phyloP scores from a whole-genome alignment of 35 echinoderm and acorn worm genomes.

The Hemicentrotus pulcherrimus region DNA sequence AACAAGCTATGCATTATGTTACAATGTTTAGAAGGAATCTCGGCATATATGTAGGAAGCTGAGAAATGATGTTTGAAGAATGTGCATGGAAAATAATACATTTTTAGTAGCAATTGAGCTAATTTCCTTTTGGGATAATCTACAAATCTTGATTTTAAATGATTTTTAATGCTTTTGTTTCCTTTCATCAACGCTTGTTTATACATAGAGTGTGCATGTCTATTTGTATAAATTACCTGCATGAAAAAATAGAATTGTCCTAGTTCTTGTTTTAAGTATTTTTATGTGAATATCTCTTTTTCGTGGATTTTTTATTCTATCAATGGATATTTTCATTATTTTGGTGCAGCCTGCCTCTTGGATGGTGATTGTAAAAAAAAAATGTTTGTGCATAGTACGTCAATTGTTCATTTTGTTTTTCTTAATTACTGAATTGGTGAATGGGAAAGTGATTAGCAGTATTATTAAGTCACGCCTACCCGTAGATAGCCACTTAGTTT shows the following conservation, averaged over 20 bases:
- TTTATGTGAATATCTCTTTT: constrained; percentile 13
- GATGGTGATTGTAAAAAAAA: constrained; percentile 43
- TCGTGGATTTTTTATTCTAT: not conserved
- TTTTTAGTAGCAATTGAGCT: not conserved
- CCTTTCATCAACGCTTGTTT: not conserved
- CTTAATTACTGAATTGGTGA: constrained; percentile 28
- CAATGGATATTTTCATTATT: not conserved
- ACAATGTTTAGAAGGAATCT: not conserved
- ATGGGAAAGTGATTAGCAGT: constrained; percentile 43
- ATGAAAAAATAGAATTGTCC: not conserved
- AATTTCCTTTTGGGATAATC: not conserved
- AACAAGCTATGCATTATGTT: not conserved
- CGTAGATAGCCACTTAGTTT: constrained; percentile 9
- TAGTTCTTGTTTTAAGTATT: not conserved
- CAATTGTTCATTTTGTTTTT: constrained; percentile 21
- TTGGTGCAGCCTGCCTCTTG: constrained; percentile 38
- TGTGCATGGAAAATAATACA: not conserved
- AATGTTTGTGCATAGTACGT: constrained; percentile 36
- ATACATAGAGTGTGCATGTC: not conserved
- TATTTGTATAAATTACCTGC: not conserved
- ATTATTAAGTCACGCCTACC: constrained; percentile 38
- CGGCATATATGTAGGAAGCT: not conserved
- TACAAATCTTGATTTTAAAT: not conserved
- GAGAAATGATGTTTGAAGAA: not conserved
- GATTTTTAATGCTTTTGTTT: not conserved